Evolutionary conservation across 2,797 vertebrate genomes (phyloP).

Genomic region (Rhinoraja longicauda): DNA sequence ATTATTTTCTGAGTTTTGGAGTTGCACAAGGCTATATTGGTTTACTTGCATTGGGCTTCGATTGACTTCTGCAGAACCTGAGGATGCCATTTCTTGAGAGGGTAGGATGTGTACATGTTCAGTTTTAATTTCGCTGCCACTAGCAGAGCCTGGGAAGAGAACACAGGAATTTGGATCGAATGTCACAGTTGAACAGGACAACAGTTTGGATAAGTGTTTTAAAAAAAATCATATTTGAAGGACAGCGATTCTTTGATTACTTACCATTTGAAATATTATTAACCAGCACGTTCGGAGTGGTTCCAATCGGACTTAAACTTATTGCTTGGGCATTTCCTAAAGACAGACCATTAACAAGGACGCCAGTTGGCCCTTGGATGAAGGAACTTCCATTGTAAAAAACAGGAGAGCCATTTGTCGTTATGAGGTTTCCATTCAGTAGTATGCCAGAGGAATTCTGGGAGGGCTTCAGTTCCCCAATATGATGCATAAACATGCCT

Average conservation of each 20-base stretch:
- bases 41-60: conserved; percentile 78
- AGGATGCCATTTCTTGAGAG: conserved; percentile 77
- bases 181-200: conserved; percentile 62
- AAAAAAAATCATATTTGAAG: conserved; percentile 77
- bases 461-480: conserved; percentile 89
- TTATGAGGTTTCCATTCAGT: conserved; percentile 80
- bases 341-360: conserved; percentile 87
- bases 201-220: conserved; percentile 65
- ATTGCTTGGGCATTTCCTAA: conserved; percentile 78
- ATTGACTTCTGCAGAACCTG: conserved; percentile 79
- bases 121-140: conserved; percentile 81
- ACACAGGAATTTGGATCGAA: conserved; percentile 61
- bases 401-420: conserved; percentile 72
- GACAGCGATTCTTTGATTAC: conserved; percentile 67
- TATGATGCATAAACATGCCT: conserved; percentile 85
- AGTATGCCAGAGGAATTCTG: conserved; percentile 72
- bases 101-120: conserved; percentile 73
- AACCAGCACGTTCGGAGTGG: conserved; percentile 60
- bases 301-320: conserved; percentile 72
- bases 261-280: conserved; percentile 74
- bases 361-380: conserved; percentile 83
- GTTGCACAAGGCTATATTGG: conserved; percentile 89
- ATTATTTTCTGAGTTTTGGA: conserved; percentile 73
- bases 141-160: conserved; percentile 73
- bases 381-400: conserved; percentile 91